Evolutionary conservation across 1,140 invertebrate species (phyloP).

Genomic region (Aradophagus sp.): DNA sequence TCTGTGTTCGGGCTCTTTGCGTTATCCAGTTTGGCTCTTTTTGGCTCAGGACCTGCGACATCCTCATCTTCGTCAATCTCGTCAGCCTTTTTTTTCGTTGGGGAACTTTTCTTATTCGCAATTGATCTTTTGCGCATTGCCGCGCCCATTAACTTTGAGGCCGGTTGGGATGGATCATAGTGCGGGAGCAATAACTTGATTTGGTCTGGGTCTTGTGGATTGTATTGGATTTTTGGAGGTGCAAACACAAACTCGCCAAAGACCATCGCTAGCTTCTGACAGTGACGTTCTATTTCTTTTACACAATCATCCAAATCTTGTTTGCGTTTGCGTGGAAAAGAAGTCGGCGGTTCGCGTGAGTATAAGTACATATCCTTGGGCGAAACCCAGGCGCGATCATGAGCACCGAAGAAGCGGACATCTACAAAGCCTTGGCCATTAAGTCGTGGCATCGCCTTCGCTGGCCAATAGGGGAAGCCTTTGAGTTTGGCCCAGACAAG

Average conservation of each 20-base stretch:
- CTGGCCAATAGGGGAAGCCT: constrained; percentile 96
- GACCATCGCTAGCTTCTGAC: constrained; percentile 64
- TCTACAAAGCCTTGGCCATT: constrained; percentile 85
- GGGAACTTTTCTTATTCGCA: constrained; percentile 30
- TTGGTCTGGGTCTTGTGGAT: constrained; percentile 81
- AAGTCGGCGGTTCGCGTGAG: constrained; percentile 79
- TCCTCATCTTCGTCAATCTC: constrained; percentile 10
- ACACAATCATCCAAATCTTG: constrained; percentile 80
- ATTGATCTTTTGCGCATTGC: constrained; percentile 37
- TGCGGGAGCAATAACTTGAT: constrained; percentile 81
- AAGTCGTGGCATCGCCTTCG: constrained; percentile 87
- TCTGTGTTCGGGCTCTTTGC: no score
- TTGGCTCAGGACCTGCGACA: background rate
- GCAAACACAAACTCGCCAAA: constrained; percentile 88
- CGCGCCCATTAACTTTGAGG: constrained; percentile 29
- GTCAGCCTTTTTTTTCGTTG: constrained; percentile 18
- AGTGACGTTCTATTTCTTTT: constrained; percentile 73
- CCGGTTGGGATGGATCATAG: constrained; percentile 70
- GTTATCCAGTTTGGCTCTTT: constrained; percentile 10
- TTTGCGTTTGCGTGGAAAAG: constrained; percentile 79
- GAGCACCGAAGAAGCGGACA: constrained; percentile 94
- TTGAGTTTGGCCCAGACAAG: constrained; percentile 95
- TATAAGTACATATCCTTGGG: constrained; percentile 89
- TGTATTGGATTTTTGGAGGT: constrained; percentile 81
- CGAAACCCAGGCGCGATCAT: constrained; percentile 93